phyloP scores from a whole-genome alignment of 1,140 invertebrate genomes.

The Dryas iulia region DNA sequence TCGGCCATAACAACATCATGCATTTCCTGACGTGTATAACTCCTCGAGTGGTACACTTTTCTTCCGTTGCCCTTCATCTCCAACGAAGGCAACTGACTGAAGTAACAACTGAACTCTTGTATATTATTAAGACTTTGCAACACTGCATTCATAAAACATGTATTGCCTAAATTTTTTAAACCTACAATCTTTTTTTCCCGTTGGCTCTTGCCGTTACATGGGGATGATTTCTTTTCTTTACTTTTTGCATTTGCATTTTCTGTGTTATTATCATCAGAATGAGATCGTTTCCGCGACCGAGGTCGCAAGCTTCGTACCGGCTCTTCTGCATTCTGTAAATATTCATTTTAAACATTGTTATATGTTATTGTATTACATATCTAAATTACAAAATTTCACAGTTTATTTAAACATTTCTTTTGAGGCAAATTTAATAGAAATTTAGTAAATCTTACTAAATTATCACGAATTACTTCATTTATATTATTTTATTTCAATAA shows the following conservation, averaged over 20 bases:
- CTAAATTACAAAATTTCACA: too few species aligned
- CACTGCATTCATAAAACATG: conserved; percentile 95
- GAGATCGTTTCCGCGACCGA: conserved; percentile 82
- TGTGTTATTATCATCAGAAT: conserved; percentile 81
- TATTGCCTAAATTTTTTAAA: conserved; percentile 92
- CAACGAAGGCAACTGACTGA: conserved; percentile 88
- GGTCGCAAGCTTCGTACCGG: conserved; percentile 81
- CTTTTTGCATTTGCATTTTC: conserved; percentile 74
- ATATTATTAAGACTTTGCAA: conserved; percentile 93
- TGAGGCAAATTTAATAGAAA: too few species aligned
- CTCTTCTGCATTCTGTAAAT: conserved; percentile 72
- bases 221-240: conserved; percentile 74
- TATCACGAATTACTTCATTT: too few species aligned
- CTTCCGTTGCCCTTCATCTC: conserved; percentile 84
- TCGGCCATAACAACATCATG: conserved; percentile 88
- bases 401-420: too few species aligned
- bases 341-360: neutral
- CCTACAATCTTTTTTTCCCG: conserved; percentile 87
- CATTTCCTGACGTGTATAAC: conserved; percentile 82
- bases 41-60: conserved; percentile 83
- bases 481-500: too few species aligned
- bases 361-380: neutral
- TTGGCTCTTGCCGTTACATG: conserved; percentile 65
- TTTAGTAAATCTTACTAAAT: too few species aligned
- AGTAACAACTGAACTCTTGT: conserved; percentile 91